Base-by-base conservation (phyloP, 2,888 invertebrate genomes). In the Synanthedon andrenaeformis region DNA sequence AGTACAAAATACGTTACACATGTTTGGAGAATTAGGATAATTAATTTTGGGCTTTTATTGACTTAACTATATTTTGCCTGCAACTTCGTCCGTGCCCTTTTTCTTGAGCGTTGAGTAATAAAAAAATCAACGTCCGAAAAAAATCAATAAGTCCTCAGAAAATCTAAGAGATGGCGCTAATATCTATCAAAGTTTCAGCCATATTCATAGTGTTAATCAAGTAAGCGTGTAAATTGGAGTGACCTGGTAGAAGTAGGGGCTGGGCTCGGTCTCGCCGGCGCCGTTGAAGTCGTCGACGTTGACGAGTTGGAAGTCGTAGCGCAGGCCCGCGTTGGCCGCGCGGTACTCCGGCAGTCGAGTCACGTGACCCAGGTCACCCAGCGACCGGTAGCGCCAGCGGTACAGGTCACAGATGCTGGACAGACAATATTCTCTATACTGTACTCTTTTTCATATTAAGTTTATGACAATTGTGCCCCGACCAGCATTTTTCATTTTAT, bases 171-270 rank as follows among this genome's bases (percentile, higher is more conserved):
- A 23, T 23, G 23, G 23, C 23, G 23, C 23, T 23, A 23, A 23
- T 23, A 6, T 23, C 5, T 23, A 5, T 23, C 23, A 23, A 23
- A 23, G 23, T 23, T 23, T 23, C 5, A 23, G 23, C 23, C 23
- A 4, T 23, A 23, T 5, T 23, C 23, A 23, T 23, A 23, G 23
- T 5, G 23, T 23, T 5, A 5, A 5, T 23, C 23, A 35, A 35
- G 35, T 35, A 8, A 35, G 35, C 5, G 23, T 23, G 23, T 10
- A 35, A 35, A 35, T 8, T 35, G 8, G 5, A 10, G 56, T 60
- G 70, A 95, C 96, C 91, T 98, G 99, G 79, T 98, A 99, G 79
- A 99, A 99, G 81, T 96, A 98, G 0, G 99, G 98, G 78, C 96
- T 97, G 0, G 99, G 99, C 74, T 99, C 98, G 0, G 96, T 94